phyloP scores from a whole-genome alignment of 2,113 vertebrate species.

The Dasyornis broadbenti region DNA sequence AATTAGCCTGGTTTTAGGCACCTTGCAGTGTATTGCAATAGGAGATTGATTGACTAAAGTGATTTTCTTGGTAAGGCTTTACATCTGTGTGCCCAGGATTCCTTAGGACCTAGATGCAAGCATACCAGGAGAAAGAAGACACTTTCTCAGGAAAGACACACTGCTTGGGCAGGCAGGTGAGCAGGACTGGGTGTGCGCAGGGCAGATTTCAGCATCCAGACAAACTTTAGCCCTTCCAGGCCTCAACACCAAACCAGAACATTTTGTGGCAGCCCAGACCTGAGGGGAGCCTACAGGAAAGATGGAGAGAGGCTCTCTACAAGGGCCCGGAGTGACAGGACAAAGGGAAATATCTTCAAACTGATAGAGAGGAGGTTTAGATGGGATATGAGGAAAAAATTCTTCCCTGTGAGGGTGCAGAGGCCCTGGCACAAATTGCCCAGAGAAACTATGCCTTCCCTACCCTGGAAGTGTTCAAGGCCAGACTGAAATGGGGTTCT shows the following conservation, averaged over 20 bases:
- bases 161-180: background rate
- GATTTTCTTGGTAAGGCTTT: background rate
- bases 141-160: background rate
- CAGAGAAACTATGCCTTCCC: background rate
- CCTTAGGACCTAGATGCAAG: background rate
- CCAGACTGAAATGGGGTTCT: background rate
- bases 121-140: background rate
- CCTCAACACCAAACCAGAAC: background rate
- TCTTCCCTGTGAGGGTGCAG: accelerated
- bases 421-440: background rate
- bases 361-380: background rate
- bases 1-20: background rate
- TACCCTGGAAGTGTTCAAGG: background rate
- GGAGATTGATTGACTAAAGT: background rate
- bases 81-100: background rate
- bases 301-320: background rate
- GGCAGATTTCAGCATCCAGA: background rate
- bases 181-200: background rate
- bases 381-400: background rate
- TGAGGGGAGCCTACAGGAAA: background rate
- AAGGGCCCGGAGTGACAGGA: background rate
- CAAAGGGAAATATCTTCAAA: background rate
- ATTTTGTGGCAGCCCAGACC: background rate
- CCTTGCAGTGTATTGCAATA: background rate
- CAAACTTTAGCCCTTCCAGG: background rate